A percentile compares a stretch with the other conserved stretches of the same genome.
Evolutionary conservation across 2,888 invertebrate genomes (phyloP).

Genomic region (Chrysomela aeneicollis): DNA sequence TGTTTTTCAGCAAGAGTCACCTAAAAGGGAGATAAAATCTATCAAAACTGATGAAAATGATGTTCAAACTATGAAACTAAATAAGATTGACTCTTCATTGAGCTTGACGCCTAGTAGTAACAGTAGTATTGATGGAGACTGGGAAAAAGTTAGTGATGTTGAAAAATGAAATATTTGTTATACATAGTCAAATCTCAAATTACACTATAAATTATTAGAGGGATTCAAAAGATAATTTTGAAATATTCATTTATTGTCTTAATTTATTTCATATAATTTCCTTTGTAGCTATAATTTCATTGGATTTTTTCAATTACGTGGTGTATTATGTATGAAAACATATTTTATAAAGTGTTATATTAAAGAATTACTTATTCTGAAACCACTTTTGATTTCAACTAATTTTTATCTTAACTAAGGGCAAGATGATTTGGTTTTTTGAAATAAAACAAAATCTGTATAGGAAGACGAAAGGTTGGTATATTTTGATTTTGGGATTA

Average conservation of each 20-base stretch:
- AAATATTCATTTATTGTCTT: conserved; percentile 26
- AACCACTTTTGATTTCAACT: neutral
- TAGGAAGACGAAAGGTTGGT: no score
- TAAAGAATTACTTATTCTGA: conserved; percentile 33
- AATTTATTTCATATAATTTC: conserved; percentile 36
- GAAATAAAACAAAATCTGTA: no score
- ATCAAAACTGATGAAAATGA: conserved; percentile 33
- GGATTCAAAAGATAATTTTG: conserved; percentile 15
- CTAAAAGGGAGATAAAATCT: conserved; percentile 32
- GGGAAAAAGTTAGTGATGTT: conserved; percentile 59
- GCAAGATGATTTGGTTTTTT: no score
- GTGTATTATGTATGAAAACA: conserved; percentile 40
- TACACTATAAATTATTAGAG: conserved; percentile 11
- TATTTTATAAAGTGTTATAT: conserved; percentile 43
- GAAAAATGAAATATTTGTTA: conserved; percentile 15
- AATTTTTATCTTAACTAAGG: no score
- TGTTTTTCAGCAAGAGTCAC: conserved; percentile 46
- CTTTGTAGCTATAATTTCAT: conserved; percentile 29
- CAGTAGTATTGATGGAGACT: conserved; percentile 61
- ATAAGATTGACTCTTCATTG: conserved; percentile 50
- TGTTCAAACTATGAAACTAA: conserved; percentile 41
- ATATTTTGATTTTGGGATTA: no score
- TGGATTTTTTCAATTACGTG: conserved; percentile 36
- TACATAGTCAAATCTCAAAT: conserved; percentile 8
- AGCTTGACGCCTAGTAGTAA: conserved; percentile 54